Conservation (phyloP, 92 coral and sea anemone species). For the Parazoanthus darwini region DNA sequence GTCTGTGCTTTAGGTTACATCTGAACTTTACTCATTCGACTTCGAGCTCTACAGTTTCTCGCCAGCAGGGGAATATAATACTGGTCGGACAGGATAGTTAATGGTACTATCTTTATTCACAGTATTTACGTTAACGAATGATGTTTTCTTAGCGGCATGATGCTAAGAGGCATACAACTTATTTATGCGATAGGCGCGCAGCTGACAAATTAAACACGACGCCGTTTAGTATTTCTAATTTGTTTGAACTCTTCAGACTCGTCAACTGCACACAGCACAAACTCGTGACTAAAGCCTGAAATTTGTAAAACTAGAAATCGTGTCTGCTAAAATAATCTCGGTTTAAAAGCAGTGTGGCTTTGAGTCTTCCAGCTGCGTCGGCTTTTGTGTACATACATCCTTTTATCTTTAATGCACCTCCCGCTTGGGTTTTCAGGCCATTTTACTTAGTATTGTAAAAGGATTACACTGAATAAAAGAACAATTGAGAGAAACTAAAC, state of each 20-base stretch:
- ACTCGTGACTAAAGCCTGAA: background rate
- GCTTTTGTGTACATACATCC: background rate
- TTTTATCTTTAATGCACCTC: no score
- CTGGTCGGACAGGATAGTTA: background rate
- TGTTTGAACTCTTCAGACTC: background rate
- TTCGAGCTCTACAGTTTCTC: background rate
- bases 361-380: conserved; percentile 4
- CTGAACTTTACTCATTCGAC: no score
- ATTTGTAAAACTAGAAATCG: no score
- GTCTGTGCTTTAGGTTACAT: no score
- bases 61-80: background rate
- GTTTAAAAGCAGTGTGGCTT: background rate
- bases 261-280: background rate
- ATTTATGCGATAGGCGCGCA: background rate
- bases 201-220: background rate
- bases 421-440: no score
- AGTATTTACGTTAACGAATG: background rate
- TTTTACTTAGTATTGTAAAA: no score
- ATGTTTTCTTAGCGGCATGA: background rate
- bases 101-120: background rate
- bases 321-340: background rate
- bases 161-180: background rate
- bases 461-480: no score
- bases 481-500: no score
- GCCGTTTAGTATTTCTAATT: background rate